These are phyloP conservation scores for Nixonia krombeini DNA, from an alignment of 1,140 invertebrate species.

Conservation along the genomic window DNA sequence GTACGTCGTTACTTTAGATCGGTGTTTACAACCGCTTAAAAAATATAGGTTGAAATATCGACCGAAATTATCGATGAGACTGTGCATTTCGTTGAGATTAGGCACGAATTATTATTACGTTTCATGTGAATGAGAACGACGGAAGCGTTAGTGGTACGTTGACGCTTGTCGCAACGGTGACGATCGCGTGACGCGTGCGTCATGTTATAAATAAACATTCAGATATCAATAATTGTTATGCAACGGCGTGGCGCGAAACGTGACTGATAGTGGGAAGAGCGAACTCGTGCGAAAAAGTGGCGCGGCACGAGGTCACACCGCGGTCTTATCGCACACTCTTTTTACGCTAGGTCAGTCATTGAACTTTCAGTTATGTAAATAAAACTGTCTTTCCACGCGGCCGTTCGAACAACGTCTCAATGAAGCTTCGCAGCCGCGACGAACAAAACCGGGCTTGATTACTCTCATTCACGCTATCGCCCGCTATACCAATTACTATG, in stretches of 20 bases:
- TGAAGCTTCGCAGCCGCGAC: too few relatives aligned
- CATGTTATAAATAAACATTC: conserved; percentile 39
- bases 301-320: not conserved
- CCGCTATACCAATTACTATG: too few relatives aligned
- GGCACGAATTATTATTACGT: not conserved
- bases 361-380: conserved; percentile 34
- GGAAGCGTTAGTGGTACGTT: conserved; percentile 15
- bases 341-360: conserved; percentile 44
- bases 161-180: conserved; percentile 9
- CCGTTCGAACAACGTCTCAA: not conserved
- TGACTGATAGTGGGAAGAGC: conserved; percentile 20
- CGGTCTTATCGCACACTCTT: conserved; percentile 21
- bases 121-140: conserved; percentile 25
- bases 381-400: conserved; percentile 9
- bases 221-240: conserved; percentile 34
- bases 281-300: conserved; percentile 20
- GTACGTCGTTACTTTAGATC: too few relatives aligned
- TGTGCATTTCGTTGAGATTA: too few relatives aligned
- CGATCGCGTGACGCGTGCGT: conserved; percentile 27
- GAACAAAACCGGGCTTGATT: too few relatives aligned
- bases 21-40: too few relatives aligned
- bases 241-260: conserved; percentile 23
- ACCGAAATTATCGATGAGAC: too few relatives aligned
- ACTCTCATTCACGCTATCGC: too few relatives aligned
- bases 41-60: too few relatives aligned